These are phyloP conservation scores for Eumerus sabulonum DNA, from an alignment of 2,888 invertebrate species.

Conservation along the genomic window DNA sequence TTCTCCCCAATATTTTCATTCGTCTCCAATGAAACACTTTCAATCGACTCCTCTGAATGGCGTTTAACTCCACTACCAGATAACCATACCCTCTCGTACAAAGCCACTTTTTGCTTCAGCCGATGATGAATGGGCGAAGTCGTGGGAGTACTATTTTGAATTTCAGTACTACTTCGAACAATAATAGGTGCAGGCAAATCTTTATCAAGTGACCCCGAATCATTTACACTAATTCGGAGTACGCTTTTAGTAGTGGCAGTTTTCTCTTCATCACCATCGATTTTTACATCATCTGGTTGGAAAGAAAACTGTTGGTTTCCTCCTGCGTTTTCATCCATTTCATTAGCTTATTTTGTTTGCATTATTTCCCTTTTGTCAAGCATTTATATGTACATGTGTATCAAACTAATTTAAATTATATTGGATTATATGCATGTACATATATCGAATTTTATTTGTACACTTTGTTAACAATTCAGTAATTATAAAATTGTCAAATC, in stretches of 20 bases:
- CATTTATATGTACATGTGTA: no score
- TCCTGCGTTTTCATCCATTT: constrained; percentile 75
- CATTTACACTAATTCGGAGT: constrained; percentile 70
- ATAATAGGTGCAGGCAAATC: constrained; percentile 24
- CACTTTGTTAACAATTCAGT: no score
- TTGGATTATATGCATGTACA: no score
- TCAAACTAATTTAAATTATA: no score
- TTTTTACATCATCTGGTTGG: constrained; percentile 52
- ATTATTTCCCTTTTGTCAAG: neutral
- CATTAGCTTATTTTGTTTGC: constrained; percentile 68
- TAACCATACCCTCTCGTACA: constrained; percentile 90
- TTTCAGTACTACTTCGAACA: constrained; percentile 65
- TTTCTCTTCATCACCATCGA: constrained; percentile 57
- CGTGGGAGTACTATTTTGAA: constrained; percentile 60
- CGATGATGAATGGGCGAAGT: constrained; percentile 76
- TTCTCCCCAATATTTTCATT: constrained; percentile 72
- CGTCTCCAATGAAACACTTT: constrained; percentile 61
- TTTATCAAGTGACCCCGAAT: constrained; percentile 49
- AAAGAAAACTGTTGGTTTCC: neutral
- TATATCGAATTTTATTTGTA: no score
- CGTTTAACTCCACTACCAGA: constrained; percentile 76
- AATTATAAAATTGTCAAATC: no score
- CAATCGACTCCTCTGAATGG: constrained; percentile 74
- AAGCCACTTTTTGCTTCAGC: constrained; percentile 86
- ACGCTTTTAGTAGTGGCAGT: constrained; percentile 70